Base-by-base conservation (phyloP, 1,140 invertebrate genomes). In the Zaprionus camerounensis region DNA sequence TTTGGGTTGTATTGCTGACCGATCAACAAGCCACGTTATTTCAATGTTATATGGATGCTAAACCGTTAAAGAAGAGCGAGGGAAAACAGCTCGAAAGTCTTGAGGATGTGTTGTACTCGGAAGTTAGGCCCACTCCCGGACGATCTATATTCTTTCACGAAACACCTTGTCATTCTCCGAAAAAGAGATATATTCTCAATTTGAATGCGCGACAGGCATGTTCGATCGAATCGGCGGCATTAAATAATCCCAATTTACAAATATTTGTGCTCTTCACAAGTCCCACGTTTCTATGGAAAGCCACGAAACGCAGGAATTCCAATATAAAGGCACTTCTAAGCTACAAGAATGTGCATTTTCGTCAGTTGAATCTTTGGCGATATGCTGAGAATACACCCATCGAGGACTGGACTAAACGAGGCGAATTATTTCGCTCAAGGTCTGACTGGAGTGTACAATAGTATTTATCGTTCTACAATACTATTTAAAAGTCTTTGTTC, bases 161-260 rank as follows among this genome's bases (percentile, higher is more conserved):
- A 76, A 95, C 94, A 3, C 94, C 93, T 0, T 94, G 94, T 55
- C 69, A 80, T 41, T 46, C 53, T n/a, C 34, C 61, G 0, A 49
- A 69, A 3, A 55, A 49, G 13, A 38, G 53, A 22, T 24, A 59
- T 0, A 67, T 57, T 41, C 41, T 82, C 20, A 64, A 88, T 9
- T 75, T 95, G 26, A 94, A 91, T 20, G 64, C 94, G 0, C 91
- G 95, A 26, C 95, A 96, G 82, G 95, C 95, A 0, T 96, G 95
- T 78, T 94, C 95, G 1, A 94, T 96, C 2, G 95, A 96, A 93
- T 96, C 95, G 0, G 95, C 95, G 0, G 95, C 95, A 1, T 81
- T 91, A 44, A 92, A 94, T 80, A 95, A 96, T 92, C 94, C 95
- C 15, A 92, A 93, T 61, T 93, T 93, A 64, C 92, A 93, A 22